Evolutionary conservation across 1,140 invertebrate species (phyloP), one percentile per base, ranked within the genome.

Genomic region (Pseudomyrmex gracilis): DNA sequence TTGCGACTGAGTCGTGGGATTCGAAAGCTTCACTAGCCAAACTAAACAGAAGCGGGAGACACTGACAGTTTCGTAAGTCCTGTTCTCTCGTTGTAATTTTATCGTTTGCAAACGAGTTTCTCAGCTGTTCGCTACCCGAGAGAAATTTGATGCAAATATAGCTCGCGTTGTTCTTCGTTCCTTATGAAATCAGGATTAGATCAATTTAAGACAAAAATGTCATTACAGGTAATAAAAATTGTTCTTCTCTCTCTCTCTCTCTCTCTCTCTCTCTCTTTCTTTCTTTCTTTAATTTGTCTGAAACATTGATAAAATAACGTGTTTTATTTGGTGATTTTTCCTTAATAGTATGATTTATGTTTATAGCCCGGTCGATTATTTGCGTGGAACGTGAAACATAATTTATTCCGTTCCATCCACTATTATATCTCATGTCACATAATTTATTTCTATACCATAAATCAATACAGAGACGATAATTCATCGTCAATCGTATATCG

Each of bases 21-120:
- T 80, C 66, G 66, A 80, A 24, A 71, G 66, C 66, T 71, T 49
- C 66, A 20, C 76, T 71, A 70, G 63, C 43, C 20, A 49, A 58
- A 80, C 34, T 70, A 58, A 58, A 60, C 49, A 80, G 71, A 53
- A 80, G 53, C 12, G 10, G 34, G n/a, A 34, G 34, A 34, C 4
- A 34, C 34, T 34, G 34, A 47, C 8, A 57, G 20, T 12, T 10
- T 8, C 34, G 34, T 34, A 34, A 49, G 73, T 8, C 43, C 66
- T 34, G 12, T 20, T 24, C 45, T 43, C 24, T 13, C 22, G 12
- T 47, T 63, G 34, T 34, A 34, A 67, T 77, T 77, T 51, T 8
- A 55, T 77, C 24, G 13, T 17, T 53, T n/a, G 47, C 22, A 66
- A 67, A 76, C 22, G 64, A 34, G 12, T 77, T 76, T n/a, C 20